Conservation (phyloP, 1,140 invertebrate genomes). For the Aethina tumida region DNA sequence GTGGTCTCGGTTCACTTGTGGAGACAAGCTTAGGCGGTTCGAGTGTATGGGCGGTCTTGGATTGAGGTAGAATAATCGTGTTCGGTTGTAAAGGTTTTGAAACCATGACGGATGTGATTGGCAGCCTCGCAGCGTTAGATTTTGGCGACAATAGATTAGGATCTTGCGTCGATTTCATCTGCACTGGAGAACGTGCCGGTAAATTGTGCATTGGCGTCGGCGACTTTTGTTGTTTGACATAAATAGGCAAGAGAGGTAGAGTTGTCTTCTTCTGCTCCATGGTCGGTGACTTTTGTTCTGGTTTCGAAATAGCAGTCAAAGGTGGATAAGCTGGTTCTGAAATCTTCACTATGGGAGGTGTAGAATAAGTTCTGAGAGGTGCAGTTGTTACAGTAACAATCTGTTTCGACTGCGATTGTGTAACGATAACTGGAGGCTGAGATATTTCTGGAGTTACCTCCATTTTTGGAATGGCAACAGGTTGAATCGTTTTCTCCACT, state of each 20-base stretch:
- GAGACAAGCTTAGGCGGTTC: slow-evolving; percentile 26
- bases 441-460: slow-evolving; percentile 3
- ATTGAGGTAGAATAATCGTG: slow-evolving; percentile 39
- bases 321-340: slow-evolving; percentile 17
- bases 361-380: slow-evolving; percentile 9
- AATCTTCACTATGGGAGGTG: slow-evolving; percentile 34
- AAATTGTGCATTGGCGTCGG: slow-evolving; percentile 18
- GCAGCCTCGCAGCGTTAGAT: slow-evolving; percentile 29
- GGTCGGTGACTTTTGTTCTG: slow-evolving; percentile 3
- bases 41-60: slow-evolving; percentile 26
- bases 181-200: slow-evolving; percentile 22
- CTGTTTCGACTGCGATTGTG: too few species aligned
- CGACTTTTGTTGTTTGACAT: background rate
- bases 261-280: slow-evolving; percentile 6
- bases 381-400: slow-evolving; percentile 31
- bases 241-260: background rate
- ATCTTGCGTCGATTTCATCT: slow-evolving; percentile 6
- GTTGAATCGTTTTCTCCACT: too few species aligned
- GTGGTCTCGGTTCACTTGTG: slow-evolving; percentile 11
- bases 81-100: slow-evolving; percentile 43
- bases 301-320: slow-evolving; percentile 13
- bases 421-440: slow-evolving; percentile 12
- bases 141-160: slow-evolving; percentile 15
- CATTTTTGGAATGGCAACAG: slow-evolving; percentile 35
- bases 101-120: slow-evolving; percentile 44